Evolutionary conservation across 2,888 invertebrate species (phyloP), one percentile per base, ranked within the genome.

Genomic region (Penaeus monodon): DNA sequence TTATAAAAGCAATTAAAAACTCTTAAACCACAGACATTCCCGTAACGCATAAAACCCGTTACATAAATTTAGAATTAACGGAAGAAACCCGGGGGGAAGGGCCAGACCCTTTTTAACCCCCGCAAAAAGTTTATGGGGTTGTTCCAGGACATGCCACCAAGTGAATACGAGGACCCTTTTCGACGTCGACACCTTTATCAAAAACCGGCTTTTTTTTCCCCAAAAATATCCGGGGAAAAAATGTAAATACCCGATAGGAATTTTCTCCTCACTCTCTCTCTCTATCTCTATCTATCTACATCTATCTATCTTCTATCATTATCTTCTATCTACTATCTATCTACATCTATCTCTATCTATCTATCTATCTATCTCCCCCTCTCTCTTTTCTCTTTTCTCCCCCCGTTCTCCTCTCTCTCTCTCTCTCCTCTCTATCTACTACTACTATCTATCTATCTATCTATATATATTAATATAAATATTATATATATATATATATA

Each of bases 111-210:
- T n/a, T 24, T 44, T 14, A 29, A 27, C 17, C 49, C n/a, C 2
- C 22, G 57, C 27, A 29, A 73, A 63, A 65, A 27, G 64, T 65
- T 57, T 29, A 84, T 84, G 83, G 83, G 77, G 10, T 66, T 84
- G 77, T 22, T 66, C 10, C 49, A 73, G 64, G 38, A 57, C 57
- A 57, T 57, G 57, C 57, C 57, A 57, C 14, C 65, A 86, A 86
- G 81, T 86, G 86, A 86, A 74, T 86, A 68, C 81, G 86, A 86
- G 63, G 86, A 86, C 57, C 86, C 86, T 17, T 17, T 86, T 86
- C 70, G 86, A 86, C 38, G 86, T 86, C 7, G 86, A 86, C 22
- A 76, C 86, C 27, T 86, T 86, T 82, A 86, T 86, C 77, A 81
- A 73, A 78, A 86, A 68, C 70, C 86, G 82, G 22, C 86, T 86